Evolutionary conservation across 2,797 vertebrate species (phyloP).

Genomic region (Danio aesculapii): DNA sequence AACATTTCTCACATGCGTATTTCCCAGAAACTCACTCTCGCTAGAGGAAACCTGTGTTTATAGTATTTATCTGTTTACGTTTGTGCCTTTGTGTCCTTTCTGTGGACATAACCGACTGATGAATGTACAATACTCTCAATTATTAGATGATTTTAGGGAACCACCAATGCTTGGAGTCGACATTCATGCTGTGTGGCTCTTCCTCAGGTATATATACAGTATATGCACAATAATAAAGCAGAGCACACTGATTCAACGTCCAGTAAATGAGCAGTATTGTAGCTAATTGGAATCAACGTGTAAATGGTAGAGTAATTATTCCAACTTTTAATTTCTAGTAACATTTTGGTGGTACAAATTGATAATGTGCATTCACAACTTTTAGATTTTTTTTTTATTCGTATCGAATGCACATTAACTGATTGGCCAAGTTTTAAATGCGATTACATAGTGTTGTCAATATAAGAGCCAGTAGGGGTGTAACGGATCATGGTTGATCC

Average conservation of each 20-base stretch:
- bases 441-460: background rate
- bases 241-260: background rate
- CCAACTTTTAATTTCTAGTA: background rate
- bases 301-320: slow-evolving; percentile 31
- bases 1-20: background rate
- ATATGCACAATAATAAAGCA: background rate
- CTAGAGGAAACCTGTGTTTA: background rate
- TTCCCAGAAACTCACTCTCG: slow-evolving; percentile 6
- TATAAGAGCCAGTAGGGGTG: background rate
- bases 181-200: background rate
- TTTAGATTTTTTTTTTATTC: background rate
- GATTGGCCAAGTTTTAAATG: background rate
- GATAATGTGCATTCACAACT: background rate
- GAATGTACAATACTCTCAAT: slow-evolving; percentile 45
- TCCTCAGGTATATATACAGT: slow-evolving; percentile 34
- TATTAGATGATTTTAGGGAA: slow-evolving; percentile 8
- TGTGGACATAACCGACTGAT: slow-evolving; percentile 8
- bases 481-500: too few relatives aligned
- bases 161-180: background rate
- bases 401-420: background rate
- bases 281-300: slow-evolving; percentile 9
- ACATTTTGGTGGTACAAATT: too few relatives aligned
- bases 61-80: slow-evolving; percentile 1
- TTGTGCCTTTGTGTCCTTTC: slow-evolving; percentile 23
- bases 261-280: slow-evolving; percentile 49